These are phyloP conservation scores for Bombylius discolor DNA, from an alignment of 2,888 invertebrate genomes.

Conservation along the genomic window DNA sequence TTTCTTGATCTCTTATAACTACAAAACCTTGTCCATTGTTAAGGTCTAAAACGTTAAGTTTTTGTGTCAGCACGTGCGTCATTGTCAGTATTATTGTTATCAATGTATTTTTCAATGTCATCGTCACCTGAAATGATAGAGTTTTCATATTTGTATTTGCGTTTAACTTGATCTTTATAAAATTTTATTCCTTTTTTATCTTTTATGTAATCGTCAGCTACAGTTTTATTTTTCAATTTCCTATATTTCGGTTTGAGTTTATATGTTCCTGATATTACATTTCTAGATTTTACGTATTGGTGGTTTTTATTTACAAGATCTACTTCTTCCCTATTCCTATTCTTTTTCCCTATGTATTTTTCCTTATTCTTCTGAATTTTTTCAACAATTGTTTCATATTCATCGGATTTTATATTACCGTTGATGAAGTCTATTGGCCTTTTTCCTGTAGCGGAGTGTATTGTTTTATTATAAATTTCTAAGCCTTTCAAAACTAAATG, in stretches of 20 bases:
- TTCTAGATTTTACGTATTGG: not conserved
- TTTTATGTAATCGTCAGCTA: too few relatives aligned
- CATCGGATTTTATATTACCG: not conserved
- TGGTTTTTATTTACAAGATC: conserved; percentile 12
- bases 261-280: too few relatives aligned
- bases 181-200: too few relatives aligned
- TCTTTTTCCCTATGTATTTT: conserved; percentile 2
- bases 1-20: too few relatives aligned
- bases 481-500: conserved; percentile 10
- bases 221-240: conserved; percentile 3
- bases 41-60: too few relatives aligned
- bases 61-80: too few relatives aligned
- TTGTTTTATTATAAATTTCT: conserved; percentile 16
- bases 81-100: too few relatives aligned
- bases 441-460: conserved; percentile 6
- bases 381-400: not conserved
- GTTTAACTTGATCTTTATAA: too few relatives aligned
- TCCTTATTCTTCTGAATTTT: conserved; percentile 6
- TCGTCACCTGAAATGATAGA: too few relatives aligned
- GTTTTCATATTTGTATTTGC: too few relatives aligned
- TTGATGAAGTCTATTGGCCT: conserved; percentile 2
- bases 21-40: too few relatives aligned
- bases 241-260: conserved; percentile 9
- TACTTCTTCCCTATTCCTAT: not conserved
- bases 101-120: too few relatives aligned